Base-by-base conservation (phyloP, 2,113 vertebrate genomes). In the Lepus americanus region DNA sequence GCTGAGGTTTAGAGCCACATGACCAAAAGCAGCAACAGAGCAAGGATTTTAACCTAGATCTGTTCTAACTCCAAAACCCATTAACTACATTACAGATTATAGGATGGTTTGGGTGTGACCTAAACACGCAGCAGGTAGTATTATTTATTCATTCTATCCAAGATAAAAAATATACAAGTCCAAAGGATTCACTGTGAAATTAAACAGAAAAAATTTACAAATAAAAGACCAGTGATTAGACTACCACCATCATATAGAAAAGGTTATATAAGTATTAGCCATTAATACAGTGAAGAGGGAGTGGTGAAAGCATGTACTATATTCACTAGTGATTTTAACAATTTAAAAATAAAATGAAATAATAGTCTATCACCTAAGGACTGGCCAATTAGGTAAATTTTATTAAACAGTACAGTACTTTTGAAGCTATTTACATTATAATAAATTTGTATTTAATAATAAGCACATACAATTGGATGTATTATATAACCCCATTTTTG, bases 201-300 rank as follows among this genome's bases (percentile, higher is more conserved):
- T 67, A 49, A 61, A 87, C 6, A 90, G 36, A 79, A 86, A 27
- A 90, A 76, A 91, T 49, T 86, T 78, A 63, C 9, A 94, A 94
- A 80, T 74, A 81, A 81, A 91, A 66, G 27, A 91, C 22, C 59
- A 87, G 74, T 17, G 29, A 8, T 74, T 13, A 39, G 31, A 73
- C 44, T 44, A 44, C 7, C 44, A 44, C 44, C 25, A 23, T 39
- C 29, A 89, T 36, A 67, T 82, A 79, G 63, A 78, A 79, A 44
- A 78, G 6, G 10, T 33, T 85, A 90, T 20, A 11, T 70, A 72
- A 87, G 12, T 83, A 73, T 87, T 44, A 73, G 29, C 49, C 92
- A 61, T 82, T 87, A 86, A 73, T 64, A 67, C 23, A 44, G 44
- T 44, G 17, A 70, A 33, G 63, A 74, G 6, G 39, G 9, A 49